Base-by-base conservation (phyloP, 1,140 invertebrate species). In the Thalassaphorura encarpata region DNA sequence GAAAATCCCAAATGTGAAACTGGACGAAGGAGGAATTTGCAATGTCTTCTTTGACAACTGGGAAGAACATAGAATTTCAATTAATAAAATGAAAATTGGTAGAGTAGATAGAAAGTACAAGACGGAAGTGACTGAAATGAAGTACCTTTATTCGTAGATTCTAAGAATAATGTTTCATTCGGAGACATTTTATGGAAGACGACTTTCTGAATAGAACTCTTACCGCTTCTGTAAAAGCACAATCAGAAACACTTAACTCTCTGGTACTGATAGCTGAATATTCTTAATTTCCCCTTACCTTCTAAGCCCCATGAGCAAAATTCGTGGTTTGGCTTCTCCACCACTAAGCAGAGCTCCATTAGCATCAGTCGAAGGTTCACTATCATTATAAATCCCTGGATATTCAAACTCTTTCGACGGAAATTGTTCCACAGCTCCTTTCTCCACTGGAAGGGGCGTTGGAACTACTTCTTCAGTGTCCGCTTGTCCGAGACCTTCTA, bases 121-220 rank as follows among this genome's bases (percentile, higher is more conserved):
- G n/a, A n/a, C n/a, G n/a, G n/a, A n/a, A n/a, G n/a, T n/a, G n/a
- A n/a, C n/a, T n/a, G n/a, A n/a, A n/a, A n/a, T n/a, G n/a, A 36
- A 36, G 11, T n/a, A 63, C 99, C 94, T 79, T 97, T 94, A 70
- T 95, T 97, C 52, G 95, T 99, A 63, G 91, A 95, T 73, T 98
- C 96, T 36, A 99, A 75, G 67, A 99, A 99, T n/a, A 99, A 75
- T 3, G 97, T 99, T 76, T 99, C 96, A 76, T 98, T 99, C 8
- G 97, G 97, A 13, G 94, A 96, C 89, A 99, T 98, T 78, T 99
- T 99, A 69, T 99, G 95, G 75, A 99, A 99, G 15, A 99, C 96
- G 8, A 99, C 97, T 78, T 99, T 99, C 71, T 97, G 91, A 69
- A 99, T 99, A 2, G 96, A 99, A n/a, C 95, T 97, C 75, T 99